These are phyloP conservation scores for Oreocharis arfaki DNA, from an alignment of 2,113 vertebrate genomes.

Conservation along the genomic window DNA sequence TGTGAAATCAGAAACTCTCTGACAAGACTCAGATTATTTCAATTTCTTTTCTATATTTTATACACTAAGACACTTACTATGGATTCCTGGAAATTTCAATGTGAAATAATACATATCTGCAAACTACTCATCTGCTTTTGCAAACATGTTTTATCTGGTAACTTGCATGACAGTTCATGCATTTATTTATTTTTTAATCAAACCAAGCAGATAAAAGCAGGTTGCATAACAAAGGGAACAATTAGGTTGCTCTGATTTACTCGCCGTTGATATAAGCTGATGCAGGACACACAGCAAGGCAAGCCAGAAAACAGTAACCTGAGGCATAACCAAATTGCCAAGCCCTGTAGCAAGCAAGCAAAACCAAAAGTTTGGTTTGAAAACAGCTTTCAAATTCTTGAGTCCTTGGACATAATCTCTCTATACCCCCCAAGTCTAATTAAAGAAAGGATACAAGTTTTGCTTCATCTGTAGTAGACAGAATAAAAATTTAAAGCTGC, in stretches of 20 bases:
- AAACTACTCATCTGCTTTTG: not conserved
- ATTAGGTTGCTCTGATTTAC: conserved; percentile 15
- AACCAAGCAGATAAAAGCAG: not conserved
- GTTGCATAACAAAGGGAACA: conserved; percentile 49
- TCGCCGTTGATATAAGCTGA: conserved; percentile 8
- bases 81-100: not conserved
- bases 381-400: not conserved
- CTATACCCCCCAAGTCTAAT: not conserved
- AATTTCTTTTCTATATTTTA: not conserved
- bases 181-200: conserved; percentile 18
- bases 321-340: conserved; percentile 27
- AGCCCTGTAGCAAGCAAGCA: not conserved
- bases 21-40: not conserved
- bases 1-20: not conserved
- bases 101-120: not conserved
- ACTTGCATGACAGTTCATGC: not conserved
- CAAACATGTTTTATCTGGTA: conserved; percentile 10
- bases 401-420: not conserved
- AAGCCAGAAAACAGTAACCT: conserved; percentile 42
- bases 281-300: conserved; percentile 32
- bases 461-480: not conserved
- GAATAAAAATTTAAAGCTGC: not conserved
- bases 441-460: not conserved
- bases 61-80: not conserved
- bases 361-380: not conserved